phyloP scores from a whole-genome alignment of 2,888 invertebrate genomes.

The Drosophila emarginata region DNA sequence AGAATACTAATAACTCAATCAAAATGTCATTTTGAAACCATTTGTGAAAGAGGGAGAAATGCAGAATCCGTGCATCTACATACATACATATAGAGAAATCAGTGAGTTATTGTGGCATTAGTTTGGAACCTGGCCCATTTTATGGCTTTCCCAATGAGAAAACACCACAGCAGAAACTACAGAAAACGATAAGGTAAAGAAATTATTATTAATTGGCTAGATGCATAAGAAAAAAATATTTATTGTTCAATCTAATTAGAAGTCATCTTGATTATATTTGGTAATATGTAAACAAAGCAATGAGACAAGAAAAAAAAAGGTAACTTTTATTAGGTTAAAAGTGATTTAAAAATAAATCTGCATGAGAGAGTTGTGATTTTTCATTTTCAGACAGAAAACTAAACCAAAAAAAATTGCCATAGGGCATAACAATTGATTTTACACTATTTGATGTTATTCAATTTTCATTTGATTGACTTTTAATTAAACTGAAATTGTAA shows the following conservation, averaged over 20 bases:
- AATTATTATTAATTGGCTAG: too few species aligned
- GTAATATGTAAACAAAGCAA: too few species aligned
- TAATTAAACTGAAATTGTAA: conserved; percentile 13
- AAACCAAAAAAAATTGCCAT: neutral
- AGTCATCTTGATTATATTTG: too few species aligned
- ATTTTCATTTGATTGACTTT: conserved; percentile 5
- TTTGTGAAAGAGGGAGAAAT: conserved; percentile 10
- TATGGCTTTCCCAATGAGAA: neutral
- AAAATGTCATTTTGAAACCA: conserved; percentile 38
- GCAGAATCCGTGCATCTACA: neutral
- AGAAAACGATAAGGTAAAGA: too few species aligned
- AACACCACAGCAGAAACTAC: too few species aligned
- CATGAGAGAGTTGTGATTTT: too few species aligned
- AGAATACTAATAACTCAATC: conserved; percentile 49
- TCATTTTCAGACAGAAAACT: neutral
- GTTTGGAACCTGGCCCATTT: conserved; percentile 12
- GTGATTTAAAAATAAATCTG: too few species aligned
- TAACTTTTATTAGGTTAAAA: too few species aligned
- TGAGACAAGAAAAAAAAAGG: too few species aligned
- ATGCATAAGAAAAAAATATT: too few species aligned
- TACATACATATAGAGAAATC: conserved; percentile 18
- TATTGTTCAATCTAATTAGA: too few species aligned
- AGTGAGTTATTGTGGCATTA: conserved; percentile 58
- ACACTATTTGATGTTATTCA: neutral
- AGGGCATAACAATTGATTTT: neutral